Base-by-base conservation (phyloP, 2,888 invertebrate species). In the Slavum lentiscoides region DNA sequence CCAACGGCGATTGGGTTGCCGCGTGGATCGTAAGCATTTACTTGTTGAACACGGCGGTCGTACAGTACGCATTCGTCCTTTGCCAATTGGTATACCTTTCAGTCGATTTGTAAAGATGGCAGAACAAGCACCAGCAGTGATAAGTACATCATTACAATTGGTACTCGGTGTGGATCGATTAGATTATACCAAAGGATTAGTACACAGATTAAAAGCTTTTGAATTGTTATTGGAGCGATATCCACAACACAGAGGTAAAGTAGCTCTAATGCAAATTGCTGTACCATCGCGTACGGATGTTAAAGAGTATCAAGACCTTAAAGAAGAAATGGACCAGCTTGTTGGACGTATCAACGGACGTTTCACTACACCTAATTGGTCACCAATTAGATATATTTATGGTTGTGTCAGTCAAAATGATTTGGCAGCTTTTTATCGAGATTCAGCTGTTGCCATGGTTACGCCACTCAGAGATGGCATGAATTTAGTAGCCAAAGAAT, bases 401-500 rank as follows among this genome's bases (percentile, higher is more conserved):
- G 95, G 95, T 15, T 94, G 94, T 85, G 92, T 95, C 1, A 92
- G 92, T 74, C 95, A 95, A 87, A 92, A 94, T 76, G 94, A 95
- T 85, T 86, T 95, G 67, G 95, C 95, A 0, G 93, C 94, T 0
- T 92, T 94, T 85, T 95, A 95, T 86, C 89, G 95, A 30, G 95
- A 95, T 84, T 91, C 95, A 0, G 92, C 94, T 0, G 94, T 96
- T 0, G 94, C 94, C 55, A 87, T 96, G 62, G 95, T 96, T 0
- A 95, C 95, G 0, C 96, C 96, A 0, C 86, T 96, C 4, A 88
- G 96, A 75, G 95, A 95, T 85, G 95, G 94, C 74, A 96, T 96
- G 95, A 96, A 96, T 87, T 89, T 96, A 76, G 95, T 96, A 0
- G 95, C 95, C 11, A 96, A 96, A 86, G 96, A 96, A 86, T 96